phyloP scores from a whole-genome alignment of 2,888 invertebrate species.

The Leptarthrus brevirostris region DNA sequence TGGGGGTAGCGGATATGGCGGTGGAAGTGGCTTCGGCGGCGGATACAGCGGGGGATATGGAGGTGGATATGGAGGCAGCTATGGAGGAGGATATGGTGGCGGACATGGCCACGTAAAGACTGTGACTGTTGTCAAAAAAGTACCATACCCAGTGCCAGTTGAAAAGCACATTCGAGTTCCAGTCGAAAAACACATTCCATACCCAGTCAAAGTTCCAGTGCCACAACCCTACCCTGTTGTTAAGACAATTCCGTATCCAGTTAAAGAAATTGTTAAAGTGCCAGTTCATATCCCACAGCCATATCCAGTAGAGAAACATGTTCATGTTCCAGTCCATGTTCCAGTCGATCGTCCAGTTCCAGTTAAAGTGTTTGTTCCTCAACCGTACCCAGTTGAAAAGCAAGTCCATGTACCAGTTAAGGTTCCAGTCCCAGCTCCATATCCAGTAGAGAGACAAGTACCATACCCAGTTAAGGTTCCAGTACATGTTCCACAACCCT shows the following conservation, averaged over 20 bases:
- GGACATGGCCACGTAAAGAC: slow-evolving; percentile 72
- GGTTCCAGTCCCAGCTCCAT: slow-evolving; percentile 78
- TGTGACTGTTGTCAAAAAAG: slow-evolving; percentile 77
- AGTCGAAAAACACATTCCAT: slow-evolving; percentile 71
- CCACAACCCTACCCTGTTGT: slow-evolving; percentile 80
- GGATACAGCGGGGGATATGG: slow-evolving; percentile 57
- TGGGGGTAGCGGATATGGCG: slow-evolving; percentile 61
- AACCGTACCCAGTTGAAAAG: slow-evolving; percentile 84
- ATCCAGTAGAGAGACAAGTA: slow-evolving; percentile 71
- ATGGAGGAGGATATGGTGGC: slow-evolving; percentile 55
- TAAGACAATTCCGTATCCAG: slow-evolving; percentile 75
- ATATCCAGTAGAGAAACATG: slow-evolving; percentile 73
- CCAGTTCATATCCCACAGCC: slow-evolving; percentile 78
- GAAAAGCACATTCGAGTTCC: slow-evolving; percentile 78
- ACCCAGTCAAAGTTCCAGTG: slow-evolving; percentile 74
- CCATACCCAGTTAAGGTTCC: slow-evolving; percentile 79
- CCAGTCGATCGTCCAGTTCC: slow-evolving; percentile 75
- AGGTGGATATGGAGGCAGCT: slow-evolving; percentile 58
- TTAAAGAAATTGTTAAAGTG: slow-evolving; percentile 79
- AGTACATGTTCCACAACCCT: slow-evolving; percentile 76
- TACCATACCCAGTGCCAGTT: slow-evolving; percentile 79
- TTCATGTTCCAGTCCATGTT: slow-evolving; percentile 73
- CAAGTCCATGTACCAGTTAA: slow-evolving; percentile 77
- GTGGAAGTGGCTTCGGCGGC: slow-evolving; percentile 65
- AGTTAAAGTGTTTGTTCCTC: slow-evolving; percentile 77